phyloP scores from a whole-genome alignment of 2,113 vertebrate genomes.

The Chionodraco myersi region DNA sequence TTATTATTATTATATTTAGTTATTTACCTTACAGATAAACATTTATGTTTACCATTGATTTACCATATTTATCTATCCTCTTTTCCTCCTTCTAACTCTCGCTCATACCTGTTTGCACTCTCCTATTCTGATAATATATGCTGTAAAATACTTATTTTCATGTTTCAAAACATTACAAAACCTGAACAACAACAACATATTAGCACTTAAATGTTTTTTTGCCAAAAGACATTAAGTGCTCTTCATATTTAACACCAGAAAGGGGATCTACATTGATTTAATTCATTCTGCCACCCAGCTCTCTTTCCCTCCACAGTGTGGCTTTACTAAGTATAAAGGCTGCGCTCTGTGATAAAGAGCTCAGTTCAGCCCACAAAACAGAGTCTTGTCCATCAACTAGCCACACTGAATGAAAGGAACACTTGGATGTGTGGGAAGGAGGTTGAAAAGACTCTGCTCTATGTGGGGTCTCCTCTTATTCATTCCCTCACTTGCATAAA shows the following conservation, averaged over 20 bases:
- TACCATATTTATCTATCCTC: too few relatives aligned
- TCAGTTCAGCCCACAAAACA: too few relatives aligned
- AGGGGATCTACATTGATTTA: conserved; percentile 24
- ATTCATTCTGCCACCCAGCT: background rate
- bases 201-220: background rate
- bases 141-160: too few relatives aligned
- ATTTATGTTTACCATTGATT: too few relatives aligned
- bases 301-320: background rate
- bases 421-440: conserved; percentile 41
- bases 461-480: conserved; percentile 49
- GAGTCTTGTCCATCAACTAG: conserved; percentile 48
- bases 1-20: too few relatives aligned
- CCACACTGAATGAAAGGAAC: conserved; percentile 59
- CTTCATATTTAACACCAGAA: conserved; percentile 27
- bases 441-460: conserved; percentile 51
- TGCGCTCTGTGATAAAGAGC: background rate
- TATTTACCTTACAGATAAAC: too few relatives aligned
- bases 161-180: too few relatives aligned
- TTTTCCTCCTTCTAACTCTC: too few relatives aligned
- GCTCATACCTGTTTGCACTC: too few relatives aligned
- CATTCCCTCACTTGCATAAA: conserved; percentile 29
- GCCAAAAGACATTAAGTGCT: conserved; percentile 17
- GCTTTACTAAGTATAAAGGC: background rate
- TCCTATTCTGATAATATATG: too few relatives aligned
- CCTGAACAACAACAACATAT: too few relatives aligned